Evolutionary conservation across 2,888 invertebrate genomes (phyloP).

Genomic region (Rhingia rostrata): DNA sequence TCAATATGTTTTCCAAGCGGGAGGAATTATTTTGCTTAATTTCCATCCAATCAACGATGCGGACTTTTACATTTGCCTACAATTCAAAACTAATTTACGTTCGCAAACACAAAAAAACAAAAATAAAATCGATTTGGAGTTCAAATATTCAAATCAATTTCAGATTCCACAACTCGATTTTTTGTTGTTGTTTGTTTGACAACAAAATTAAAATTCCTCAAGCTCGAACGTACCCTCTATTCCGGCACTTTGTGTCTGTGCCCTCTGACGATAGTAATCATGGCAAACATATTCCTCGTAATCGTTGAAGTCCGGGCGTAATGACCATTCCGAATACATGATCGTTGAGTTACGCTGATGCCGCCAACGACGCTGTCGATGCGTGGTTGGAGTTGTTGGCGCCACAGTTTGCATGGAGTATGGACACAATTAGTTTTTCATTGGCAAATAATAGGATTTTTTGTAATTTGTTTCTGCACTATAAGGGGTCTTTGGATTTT

Average conservation of each 20-base stretch:
- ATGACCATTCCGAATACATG: slow-evolving; percentile 64
- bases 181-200: background rate
- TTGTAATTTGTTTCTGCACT: slow-evolving; percentile 33
- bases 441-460: slow-evolving; percentile 35
- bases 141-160: slow-evolving; percentile 16
- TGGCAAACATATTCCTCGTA: slow-evolving; percentile 47
- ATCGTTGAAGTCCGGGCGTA: slow-evolving; percentile 29
- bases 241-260: slow-evolving; percentile 1
- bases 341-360: slow-evolving; percentile 25
- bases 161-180: slow-evolving; percentile 15
- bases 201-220: slow-evolving; percentile 36
- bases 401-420: slow-evolving; percentile 57
- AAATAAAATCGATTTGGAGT: background rate
- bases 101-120: background rate
- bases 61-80: too few species aligned
- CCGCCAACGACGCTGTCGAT: slow-evolving; percentile 18
- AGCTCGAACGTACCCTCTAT: slow-evolving; percentile 35
- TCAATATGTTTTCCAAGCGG: too few species aligned
- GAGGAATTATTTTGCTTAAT: too few species aligned
- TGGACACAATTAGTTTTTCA: slow-evolving; percentile 45
- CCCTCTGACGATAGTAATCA: slow-evolving; percentile 52
- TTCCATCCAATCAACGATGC: background rate
- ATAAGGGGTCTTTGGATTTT: background rate
- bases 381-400: slow-evolving; percentile 50
- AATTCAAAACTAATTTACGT: too few species aligned